Base-by-base conservation (phyloP, 2,888 invertebrate species). In the Drosophila subquinaria region DNA sequence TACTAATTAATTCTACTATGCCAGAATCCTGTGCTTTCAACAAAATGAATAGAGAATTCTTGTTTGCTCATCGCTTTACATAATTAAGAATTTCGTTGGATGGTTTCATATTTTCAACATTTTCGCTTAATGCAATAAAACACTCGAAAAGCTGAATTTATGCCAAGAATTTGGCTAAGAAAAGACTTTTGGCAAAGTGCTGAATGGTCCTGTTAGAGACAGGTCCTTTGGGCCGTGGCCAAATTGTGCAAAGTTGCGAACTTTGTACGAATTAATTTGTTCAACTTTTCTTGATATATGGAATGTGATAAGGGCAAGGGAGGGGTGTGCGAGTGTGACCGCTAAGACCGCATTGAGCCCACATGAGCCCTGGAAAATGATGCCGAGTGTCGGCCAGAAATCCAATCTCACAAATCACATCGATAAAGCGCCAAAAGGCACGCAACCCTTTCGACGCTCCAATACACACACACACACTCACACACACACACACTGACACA, bases 351-450 rank as follows among this genome's bases (percentile, higher is more conserved):
- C 88, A 85, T 81, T 88, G 85, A 85, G 70, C 83, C 88, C 84
- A 86, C 83, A 85, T 85, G 86, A 88, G 84, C 83, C 81, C 59
- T 43, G 76, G 59, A 67, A 73, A 79, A 68, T 74, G 69, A 80
- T 73, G 69, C 65, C 74, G 56, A 73, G 57, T 71, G 60, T 65
- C 59, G 62, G 67, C 66, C 72, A 71, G 53, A 79, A 86, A 88
- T 76, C 88, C 87, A 90, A 90, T 87, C 72, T 90, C 87, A 78
- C 89, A 88, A 88, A 90, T 90, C 89, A 88, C 84, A 76, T 79
- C 89, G 90, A 90, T 88, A 88, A 87, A 87, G 79, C 89, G 84
- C 69, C 79, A 59, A 69, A 70, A 78, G 75, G 79, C 81, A 85
- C 74, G 81, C 84, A 86, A 90, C 89, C 90, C 89, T 88, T 81